phyloP scores from a whole-genome alignment of 2,797 vertebrate species.

The Xerus rutilus region DNA sequence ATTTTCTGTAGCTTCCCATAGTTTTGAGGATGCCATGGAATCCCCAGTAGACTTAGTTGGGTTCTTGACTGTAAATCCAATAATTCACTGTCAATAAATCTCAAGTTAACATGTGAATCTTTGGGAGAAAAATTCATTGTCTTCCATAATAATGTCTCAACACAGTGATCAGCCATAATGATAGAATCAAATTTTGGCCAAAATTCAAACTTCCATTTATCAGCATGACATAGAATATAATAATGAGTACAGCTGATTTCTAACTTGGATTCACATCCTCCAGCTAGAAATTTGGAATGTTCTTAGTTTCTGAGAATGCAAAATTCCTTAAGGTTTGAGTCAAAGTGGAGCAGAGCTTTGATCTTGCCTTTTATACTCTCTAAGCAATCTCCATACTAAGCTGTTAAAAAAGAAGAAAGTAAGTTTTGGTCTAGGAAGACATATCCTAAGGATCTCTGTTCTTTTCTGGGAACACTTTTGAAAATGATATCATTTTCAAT shows the following conservation, averaged over 20 bases:
- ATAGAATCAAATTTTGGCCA: not conserved
- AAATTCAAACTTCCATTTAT: not conserved
- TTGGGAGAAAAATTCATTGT: not conserved
- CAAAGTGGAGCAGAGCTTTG: conserved; percentile 14
- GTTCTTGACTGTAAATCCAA: not conserved
- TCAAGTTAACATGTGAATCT: not conserved
- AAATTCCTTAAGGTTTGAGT: conserved; percentile 9
- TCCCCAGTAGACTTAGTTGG: not conserved
- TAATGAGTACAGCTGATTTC: not conserved
- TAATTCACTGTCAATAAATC: not conserved
- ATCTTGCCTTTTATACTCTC: not conserved
- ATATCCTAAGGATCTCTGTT: conserved; percentile 21
- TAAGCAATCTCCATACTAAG: not conserved
- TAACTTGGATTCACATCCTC: not conserved
- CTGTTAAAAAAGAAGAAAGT: conserved; percentile 58
- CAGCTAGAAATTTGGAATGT: not conserved
- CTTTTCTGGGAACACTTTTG: conserved; percentile 17
- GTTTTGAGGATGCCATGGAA: not conserved
- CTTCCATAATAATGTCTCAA: not conserved
- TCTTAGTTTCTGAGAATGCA: not conserved
- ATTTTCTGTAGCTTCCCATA: not conserved
- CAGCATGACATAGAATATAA: not conserved
- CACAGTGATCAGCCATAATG: not conserved
- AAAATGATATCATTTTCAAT: not conserved
- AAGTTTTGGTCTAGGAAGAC: conserved; percentile 57